These are phyloP conservation scores for Chaetodon auriga DNA, from an alignment of 2,113 vertebrate genomes.

Conservation along the genomic window DNA sequence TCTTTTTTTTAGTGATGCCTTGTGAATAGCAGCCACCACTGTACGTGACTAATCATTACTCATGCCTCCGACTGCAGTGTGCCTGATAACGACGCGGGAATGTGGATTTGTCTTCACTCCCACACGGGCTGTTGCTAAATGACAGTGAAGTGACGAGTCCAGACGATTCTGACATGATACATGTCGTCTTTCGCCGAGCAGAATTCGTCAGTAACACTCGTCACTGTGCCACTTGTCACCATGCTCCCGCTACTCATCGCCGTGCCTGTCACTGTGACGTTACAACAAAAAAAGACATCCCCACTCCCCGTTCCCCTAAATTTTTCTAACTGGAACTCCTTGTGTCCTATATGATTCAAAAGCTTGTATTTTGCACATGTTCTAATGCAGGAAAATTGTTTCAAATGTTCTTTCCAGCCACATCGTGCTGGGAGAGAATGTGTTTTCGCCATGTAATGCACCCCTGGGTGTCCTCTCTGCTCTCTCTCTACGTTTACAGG, in stretches of 20 bases:
- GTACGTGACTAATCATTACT: conserved; percentile 63
- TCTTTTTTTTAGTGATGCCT: conserved; percentile 42
- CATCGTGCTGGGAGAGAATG: conserved; percentile 20
- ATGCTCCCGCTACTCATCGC: conserved; percentile 43
- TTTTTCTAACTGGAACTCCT: background rate
- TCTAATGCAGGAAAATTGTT: conserved; percentile 29
- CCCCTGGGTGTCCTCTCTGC: conserved; percentile 39
- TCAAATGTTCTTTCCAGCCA: conserved; percentile 22
- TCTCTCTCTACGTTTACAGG: conserved; percentile 59
- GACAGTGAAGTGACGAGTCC: conserved; percentile 74
- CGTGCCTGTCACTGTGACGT: conserved; percentile 60
- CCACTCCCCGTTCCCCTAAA: conserved; percentile 9
- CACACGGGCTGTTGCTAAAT: conserved; percentile 70
- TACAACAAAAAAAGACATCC: conserved; percentile 25
- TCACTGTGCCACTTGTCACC: conserved; percentile 50
- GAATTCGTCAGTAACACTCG: conserved; percentile 63
- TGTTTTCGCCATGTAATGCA: conserved; percentile 49
- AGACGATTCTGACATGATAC: conserved; percentile 69
- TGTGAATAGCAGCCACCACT: conserved; percentile 53
- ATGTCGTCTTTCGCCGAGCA: conserved; percentile 46
- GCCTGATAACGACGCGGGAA: conserved; percentile 62
- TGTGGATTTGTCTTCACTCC: conserved; percentile 71
- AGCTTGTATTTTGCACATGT: conserved; percentile 25
- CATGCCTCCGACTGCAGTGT: conserved; percentile 54
- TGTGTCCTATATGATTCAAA: conserved; percentile 22